Percentiles rank a stretch among this genome's conserved stretches.
Conservation (phyloP, 1,140 invertebrate genomes). For the Heliothis virescens region DNA sequence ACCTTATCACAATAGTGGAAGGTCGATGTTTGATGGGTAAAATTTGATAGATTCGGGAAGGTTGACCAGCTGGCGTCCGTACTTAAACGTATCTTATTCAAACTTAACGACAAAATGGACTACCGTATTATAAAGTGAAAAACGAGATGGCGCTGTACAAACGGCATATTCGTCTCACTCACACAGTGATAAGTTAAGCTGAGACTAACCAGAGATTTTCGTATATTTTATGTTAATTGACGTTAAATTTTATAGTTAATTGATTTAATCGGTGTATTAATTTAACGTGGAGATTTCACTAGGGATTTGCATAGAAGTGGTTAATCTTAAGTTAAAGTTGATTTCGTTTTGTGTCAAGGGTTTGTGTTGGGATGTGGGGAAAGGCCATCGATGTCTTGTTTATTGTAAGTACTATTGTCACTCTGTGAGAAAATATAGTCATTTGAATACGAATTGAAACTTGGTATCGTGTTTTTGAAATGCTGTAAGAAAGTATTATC, state of each 20-base stretch:
- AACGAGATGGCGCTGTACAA: background rate
- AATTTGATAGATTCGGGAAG: no score
- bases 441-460: background rate
- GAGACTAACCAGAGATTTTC: slow-evolving; percentile 4
- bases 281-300: slow-evolving; percentile 32
- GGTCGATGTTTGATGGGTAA: no score
- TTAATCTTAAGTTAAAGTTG: background rate
- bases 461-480: background rate
- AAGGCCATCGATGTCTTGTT: slow-evolving; percentile 28
- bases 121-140: background rate
- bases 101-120: slow-evolving; percentile 22
- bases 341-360: slow-evolving; percentile 34
- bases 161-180: background rate
- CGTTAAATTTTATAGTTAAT: slow-evolving; percentile 25
- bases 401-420: background rate
- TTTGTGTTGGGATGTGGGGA: slow-evolving; percentile 17
- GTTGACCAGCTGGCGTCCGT: no score
- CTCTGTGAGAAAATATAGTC: background rate
- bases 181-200: background rate
- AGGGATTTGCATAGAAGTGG: slow-evolving; percentile 33
- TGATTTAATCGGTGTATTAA: slow-evolving; percentile 38
- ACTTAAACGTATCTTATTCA: slow-evolving; percentile 3
- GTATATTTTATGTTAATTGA: slow-evolving; percentile 42
- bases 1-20: no score
- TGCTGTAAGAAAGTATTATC: background rate